A percentile compares a stretch with the other conserved stretches of the same genome.
Conservation (phyloP, 2,797 vertebrate species). For the Antrozous pallidus region DNA sequence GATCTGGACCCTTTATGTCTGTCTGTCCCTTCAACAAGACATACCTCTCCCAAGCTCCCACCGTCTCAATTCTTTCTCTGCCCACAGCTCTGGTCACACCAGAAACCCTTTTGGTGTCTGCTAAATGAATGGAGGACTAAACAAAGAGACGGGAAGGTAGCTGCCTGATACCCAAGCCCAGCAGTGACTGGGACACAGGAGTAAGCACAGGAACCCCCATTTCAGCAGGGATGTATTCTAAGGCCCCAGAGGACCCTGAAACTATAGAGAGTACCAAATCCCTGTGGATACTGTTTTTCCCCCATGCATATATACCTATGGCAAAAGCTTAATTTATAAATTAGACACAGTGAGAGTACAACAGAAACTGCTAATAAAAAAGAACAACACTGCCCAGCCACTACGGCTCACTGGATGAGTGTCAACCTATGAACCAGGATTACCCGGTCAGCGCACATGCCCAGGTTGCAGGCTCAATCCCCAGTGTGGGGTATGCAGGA, state of each 20-base stretch:
- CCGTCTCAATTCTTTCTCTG: rapidly evolving
- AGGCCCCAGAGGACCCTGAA: not conserved
- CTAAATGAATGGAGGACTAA: not conserved
- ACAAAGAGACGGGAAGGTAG: not conserved
- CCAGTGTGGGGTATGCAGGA: no score
- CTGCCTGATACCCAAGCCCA: not conserved
- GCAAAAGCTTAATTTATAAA: not conserved
- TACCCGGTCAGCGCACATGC: no score
- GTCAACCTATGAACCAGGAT: no score
- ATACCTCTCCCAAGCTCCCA: rapidly evolving
- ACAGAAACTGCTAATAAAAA: not conserved
- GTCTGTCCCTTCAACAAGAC: rapidly evolving
- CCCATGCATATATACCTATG: not conserved
- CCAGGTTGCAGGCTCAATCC: no score
- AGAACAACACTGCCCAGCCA: not conserved
- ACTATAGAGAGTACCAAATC: not conserved
- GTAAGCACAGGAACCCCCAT: not conserved
- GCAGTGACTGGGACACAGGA: not conserved
- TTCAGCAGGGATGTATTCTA: not conserved
- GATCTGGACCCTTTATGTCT: no score
- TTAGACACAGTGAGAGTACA: not conserved
- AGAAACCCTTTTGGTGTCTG: not conserved
- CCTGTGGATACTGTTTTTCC: not conserved
- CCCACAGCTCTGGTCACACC: not conserved
- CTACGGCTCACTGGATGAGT: rapidly evolving